Evolutionary conservation across 2,797 vertebrate species (phyloP).

Genomic region (Danio jaintianensis): DNA sequence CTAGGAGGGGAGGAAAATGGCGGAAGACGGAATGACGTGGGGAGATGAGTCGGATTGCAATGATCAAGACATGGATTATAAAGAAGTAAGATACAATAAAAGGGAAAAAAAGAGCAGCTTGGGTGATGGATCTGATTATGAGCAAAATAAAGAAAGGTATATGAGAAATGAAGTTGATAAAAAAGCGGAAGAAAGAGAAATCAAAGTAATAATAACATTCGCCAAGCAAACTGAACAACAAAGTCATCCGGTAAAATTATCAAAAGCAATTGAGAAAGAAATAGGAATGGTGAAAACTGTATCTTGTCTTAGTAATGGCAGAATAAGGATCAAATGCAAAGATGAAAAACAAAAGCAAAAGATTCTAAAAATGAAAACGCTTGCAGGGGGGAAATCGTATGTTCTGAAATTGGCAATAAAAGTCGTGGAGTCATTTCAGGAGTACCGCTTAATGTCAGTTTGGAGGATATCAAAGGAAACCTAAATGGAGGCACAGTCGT

Average conservation of each 20-base stretch:
- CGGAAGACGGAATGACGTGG: too few relatives aligned
- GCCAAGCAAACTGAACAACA: not conserved
- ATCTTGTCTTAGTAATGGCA: not conserved
- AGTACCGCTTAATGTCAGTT: not conserved
- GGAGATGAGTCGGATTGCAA: too few relatives aligned
- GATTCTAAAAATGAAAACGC: not conserved
- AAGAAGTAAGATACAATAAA: too few relatives aligned
- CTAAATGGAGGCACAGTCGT: not conserved
- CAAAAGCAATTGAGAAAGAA: not conserved
- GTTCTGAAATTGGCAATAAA: not conserved
- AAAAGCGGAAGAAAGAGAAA: not conserved
- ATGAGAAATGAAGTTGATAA: not conserved
- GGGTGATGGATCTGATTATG: too few relatives aligned
- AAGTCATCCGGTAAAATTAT: not conserved
- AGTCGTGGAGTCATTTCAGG: not conserved
- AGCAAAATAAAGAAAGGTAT: not conserved
- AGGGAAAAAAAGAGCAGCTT: too few relatives aligned
- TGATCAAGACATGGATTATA: too few relatives aligned
- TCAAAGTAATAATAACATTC: not conserved
- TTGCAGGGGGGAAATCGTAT: not conserved
- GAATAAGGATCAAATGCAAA: not conserved
- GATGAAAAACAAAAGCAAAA: not conserved
- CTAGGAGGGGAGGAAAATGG: too few relatives aligned
- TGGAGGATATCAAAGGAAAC: not conserved
- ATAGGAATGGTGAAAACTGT: not conserved